Evolutionary conservation across 2,888 invertebrate species (phyloP).

Genomic region (Melolontha melolontha): DNA sequence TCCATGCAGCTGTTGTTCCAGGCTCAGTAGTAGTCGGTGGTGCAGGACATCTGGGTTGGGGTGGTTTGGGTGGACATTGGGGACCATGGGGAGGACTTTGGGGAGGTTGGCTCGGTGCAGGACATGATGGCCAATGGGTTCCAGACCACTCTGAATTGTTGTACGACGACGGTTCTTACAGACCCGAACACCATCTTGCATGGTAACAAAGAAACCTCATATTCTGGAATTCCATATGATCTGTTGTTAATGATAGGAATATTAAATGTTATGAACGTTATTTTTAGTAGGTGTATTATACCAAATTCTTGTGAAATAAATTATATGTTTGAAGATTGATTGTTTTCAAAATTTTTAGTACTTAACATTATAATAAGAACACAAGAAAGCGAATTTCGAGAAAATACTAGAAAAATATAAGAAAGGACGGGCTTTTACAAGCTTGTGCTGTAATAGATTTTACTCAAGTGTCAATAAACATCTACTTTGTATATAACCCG

Average conservation of each 20-base stretch:
- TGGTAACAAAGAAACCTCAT: constrained; percentile 7
- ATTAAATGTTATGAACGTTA: background rate
- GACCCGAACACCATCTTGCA: constrained; percentile 49
- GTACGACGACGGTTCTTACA: constrained; percentile 58
- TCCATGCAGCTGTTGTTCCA: constrained; percentile 38
- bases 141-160: constrained; percentile 53
- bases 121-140: constrained; percentile 53
- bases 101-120: constrained; percentile 47
- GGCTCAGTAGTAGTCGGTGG: constrained; percentile 41
- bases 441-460: too few species aligned
- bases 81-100: constrained; percentile 33
- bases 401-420: too few species aligned
- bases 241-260: constrained; percentile 2
- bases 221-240: constrained; percentile 10
- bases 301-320: constrained; percentile 17
- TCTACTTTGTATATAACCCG: too few species aligned
- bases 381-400: too few species aligned
- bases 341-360: too few species aligned
- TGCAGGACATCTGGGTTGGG: constrained; percentile 34
- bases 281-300: constrained; percentile 14
- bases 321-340: constrained; percentile 18
- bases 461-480: too few species aligned
- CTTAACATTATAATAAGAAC: too few species aligned
- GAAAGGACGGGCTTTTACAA: too few species aligned
- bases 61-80: constrained; percentile 6